Evolutionary conservation across 2,888 invertebrate species (phyloP).

Genomic region (Luffia ferchaultella): DNA sequence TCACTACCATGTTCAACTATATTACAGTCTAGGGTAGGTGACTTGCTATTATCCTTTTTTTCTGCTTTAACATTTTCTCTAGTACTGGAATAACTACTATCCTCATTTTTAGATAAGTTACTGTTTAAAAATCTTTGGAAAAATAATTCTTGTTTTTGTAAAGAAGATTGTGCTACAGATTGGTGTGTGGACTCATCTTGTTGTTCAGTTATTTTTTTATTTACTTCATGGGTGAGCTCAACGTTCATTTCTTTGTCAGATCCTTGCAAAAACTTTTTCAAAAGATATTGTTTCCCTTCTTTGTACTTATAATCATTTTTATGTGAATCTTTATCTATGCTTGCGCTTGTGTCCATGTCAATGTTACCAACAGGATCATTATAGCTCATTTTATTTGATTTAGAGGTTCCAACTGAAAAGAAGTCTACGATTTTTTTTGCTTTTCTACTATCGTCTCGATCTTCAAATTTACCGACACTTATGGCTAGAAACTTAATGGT

Average conservation of each 20-base stretch:
- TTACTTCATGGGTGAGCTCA: constrained; percentile 2
- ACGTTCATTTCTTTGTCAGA: constrained; percentile 13
- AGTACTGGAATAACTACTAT: background rate
- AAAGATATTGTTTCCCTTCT: constrained; percentile 32
- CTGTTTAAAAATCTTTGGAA: constrained; percentile 29
- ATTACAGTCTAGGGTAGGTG: background rate
- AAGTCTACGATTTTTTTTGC: constrained; percentile 65
- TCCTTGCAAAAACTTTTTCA: constrained; percentile 33
- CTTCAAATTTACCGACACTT: constrained; percentile 83
- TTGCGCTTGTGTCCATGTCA: constrained; percentile 28
- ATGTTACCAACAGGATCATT: constrained; percentile 9
- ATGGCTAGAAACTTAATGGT: constrained; percentile 76
- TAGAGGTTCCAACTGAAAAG: constrained; percentile 54
- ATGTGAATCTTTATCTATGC: constrained; percentile 11
- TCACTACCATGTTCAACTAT: constrained; percentile 28
- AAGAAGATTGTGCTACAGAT: constrained; percentile 8
- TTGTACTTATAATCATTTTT: constrained; percentile 14
- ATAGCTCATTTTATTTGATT: too few species aligned
- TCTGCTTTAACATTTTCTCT: background rate
- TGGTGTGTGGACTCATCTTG: constrained; percentile 6
- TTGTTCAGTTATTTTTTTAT: constrained; percentile 5
- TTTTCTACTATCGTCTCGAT: constrained; percentile 54
- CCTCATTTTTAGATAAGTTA: background rate
- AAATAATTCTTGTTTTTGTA: constrained; percentile 25
- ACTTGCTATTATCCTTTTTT: background rate